A percentile compares a stretch with the other conserved stretches of the same genome.
Evolutionary conservation across 2,888 invertebrate species (phyloP).

Genomic region (Himalopsyche kuldschensis): DNA sequence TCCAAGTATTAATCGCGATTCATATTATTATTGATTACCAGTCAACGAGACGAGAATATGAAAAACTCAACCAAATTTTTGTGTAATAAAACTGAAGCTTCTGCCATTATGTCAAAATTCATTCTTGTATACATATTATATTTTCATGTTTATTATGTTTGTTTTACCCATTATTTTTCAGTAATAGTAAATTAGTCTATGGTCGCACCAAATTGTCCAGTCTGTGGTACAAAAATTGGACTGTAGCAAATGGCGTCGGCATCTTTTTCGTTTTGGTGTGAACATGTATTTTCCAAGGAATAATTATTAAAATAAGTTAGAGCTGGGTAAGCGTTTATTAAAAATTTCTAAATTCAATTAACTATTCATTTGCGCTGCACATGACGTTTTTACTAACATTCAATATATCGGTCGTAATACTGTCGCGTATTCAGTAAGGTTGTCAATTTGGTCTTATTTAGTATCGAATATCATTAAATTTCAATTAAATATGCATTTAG

Average conservation of each 20-base stretch:
- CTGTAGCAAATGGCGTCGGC: conserved; percentile 32
- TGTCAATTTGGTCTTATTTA: conserved; percentile 1
- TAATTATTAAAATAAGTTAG: conserved; percentile 16
- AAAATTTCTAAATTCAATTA: neutral
- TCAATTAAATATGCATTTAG: neutral
- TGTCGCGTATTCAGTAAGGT: neutral
- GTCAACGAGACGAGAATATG: no score
- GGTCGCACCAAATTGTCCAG: neutral
- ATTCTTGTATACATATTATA: no score
- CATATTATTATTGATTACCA: no score
- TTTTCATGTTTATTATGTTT: no score
- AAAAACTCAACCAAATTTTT: no score
- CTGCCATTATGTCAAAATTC: no score
- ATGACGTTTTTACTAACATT: neutral
- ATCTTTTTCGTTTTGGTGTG: conserved; percentile 22
- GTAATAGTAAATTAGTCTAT: neutral
- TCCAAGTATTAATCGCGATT: no score
- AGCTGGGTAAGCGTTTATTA: conserved; percentile 16
- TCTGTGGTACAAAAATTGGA: neutral
- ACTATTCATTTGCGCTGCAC: neutral
- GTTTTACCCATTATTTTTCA: no score
- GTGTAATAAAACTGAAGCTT: no score
- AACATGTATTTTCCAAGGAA: conserved; percentile 19
- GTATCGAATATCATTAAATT: neutral
- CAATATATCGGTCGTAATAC: neutral